Conservation (phyloP, 2,797 vertebrate species). For the Calcarius lapponicus region DNA sequence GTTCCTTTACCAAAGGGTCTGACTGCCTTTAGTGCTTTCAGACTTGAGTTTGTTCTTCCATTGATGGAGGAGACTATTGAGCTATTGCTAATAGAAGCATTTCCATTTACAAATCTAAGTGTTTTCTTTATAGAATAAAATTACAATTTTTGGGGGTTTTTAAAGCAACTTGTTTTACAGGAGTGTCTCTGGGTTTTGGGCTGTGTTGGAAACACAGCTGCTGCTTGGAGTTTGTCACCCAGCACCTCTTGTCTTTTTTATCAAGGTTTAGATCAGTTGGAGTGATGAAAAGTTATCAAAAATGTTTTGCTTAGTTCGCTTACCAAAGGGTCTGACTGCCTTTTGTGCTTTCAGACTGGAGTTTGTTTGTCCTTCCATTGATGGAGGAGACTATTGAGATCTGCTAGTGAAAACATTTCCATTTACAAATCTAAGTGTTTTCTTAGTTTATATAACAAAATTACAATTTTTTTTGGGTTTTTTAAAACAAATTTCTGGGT, state of each 20-base stretch:
- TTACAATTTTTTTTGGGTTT: rapidly evolving
- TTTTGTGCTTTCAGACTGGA: not conserved
- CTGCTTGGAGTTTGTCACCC: not conserved
- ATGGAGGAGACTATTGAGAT: not conserved
- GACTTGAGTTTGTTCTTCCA: not conserved
- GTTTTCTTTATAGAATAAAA: not conserved
- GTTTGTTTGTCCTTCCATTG: not conserved
- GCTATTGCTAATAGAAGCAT: not conserved
- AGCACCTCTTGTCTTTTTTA: not conserved
- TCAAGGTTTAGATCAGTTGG: not conserved
- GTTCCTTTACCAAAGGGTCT: not conserved
- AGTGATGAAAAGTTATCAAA: not conserved
- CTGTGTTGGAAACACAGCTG: not conserved
- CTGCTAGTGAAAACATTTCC: not conserved
- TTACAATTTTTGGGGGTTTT: rapidly evolving
- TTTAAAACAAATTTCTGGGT: no score
- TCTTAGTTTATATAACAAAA: not conserved
- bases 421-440: not conserved
- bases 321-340: not conserved
- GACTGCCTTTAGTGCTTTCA: not conserved
- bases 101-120: not conserved
- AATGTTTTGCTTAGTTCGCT: not conserved
- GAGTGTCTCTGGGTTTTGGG: no score
- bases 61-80: no score
- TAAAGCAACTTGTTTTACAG: not conserved